phyloP scores from a whole-genome alignment of 2,888 invertebrate genomes.

The Acholoe squamosa region DNA sequence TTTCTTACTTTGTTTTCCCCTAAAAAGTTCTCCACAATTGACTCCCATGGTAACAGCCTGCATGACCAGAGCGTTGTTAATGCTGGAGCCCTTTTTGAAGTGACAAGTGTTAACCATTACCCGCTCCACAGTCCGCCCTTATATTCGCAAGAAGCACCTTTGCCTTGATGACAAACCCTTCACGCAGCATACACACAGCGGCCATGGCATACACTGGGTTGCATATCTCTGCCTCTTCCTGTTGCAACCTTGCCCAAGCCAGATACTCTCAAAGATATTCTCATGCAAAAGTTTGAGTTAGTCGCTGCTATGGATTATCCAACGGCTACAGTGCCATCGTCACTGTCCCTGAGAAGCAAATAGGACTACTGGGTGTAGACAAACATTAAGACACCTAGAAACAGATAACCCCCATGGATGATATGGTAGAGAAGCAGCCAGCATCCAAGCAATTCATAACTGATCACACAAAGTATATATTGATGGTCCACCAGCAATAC shows the following conservation, averaged over 20 bases:
- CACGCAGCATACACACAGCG: not conserved
- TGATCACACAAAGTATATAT: constrained; percentile 17
- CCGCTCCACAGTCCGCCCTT: not conserved
- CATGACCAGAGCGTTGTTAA: not conserved
- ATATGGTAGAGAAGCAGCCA: not conserved
- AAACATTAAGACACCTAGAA: no score
- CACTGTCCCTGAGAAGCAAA: no score
- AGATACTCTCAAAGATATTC: not conserved
- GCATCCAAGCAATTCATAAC: not conserved
- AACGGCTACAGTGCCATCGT: no score
- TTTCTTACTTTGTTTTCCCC: no score
- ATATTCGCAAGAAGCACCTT: not conserved
- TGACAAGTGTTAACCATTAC: not conserved
- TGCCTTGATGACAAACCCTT: not conserved
- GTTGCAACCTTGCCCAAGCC: no score
- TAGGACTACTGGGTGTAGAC: no score
- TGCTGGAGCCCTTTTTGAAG: not conserved
- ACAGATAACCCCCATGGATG: no score
- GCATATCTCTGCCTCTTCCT: no score
- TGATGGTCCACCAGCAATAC: not conserved
- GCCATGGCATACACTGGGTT: not conserved
- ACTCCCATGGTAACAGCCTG: not conserved
- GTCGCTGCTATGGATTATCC: not conserved
- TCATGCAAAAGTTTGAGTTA: not conserved
- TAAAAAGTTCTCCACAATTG: not conserved